A percentile compares a stretch with the other conserved stretches of the same genome.
These are phyloP conservation scores for Apaloderma vittatum DNA, from an alignment of 2,113 vertebrate genomes.

Conservation along the genomic window DNA sequence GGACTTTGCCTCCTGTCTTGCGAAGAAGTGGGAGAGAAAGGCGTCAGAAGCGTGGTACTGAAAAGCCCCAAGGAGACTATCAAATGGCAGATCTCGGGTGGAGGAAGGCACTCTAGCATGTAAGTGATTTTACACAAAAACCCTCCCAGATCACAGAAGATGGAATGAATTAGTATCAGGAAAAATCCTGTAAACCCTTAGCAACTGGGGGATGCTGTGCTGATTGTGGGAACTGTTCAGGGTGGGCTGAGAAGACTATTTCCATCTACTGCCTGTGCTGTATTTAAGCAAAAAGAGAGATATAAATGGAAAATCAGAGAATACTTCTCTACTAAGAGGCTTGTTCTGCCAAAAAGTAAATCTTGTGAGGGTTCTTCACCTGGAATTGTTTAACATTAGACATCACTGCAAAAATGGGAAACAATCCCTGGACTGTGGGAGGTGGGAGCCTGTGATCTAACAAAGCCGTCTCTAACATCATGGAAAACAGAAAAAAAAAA, in stretches of 20 bases:
- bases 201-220: neutral
- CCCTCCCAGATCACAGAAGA: slow-evolving; percentile 22
- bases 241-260: slow-evolving; percentile 31
- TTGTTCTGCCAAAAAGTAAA: neutral
- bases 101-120: slow-evolving; percentile 40
- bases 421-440: neutral
- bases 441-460: neutral
- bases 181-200: neutral
- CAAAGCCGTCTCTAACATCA: neutral
- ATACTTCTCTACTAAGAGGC: neutral
- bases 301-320: neutral
- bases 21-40: neutral
- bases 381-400: slow-evolving; percentile 39
- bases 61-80: slow-evolving; percentile 45
- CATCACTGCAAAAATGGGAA: neutral
- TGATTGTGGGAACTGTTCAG: slow-evolving; percentile 30
- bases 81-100: slow-evolving; percentile 24
- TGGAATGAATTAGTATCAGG: slow-evolving; percentile 44
- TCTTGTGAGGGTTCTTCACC: neutral
- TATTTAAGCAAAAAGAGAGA: neutral
- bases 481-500: neutral
- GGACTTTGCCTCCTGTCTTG: slow-evolving; percentile 64
- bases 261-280: neutral
- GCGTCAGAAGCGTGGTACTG: neutral
- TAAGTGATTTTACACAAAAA: slow-evolving; percentile 67